Conservation (phyloP, 2,888 invertebrate genomes). For the Tetranychus truncatus region DNA sequence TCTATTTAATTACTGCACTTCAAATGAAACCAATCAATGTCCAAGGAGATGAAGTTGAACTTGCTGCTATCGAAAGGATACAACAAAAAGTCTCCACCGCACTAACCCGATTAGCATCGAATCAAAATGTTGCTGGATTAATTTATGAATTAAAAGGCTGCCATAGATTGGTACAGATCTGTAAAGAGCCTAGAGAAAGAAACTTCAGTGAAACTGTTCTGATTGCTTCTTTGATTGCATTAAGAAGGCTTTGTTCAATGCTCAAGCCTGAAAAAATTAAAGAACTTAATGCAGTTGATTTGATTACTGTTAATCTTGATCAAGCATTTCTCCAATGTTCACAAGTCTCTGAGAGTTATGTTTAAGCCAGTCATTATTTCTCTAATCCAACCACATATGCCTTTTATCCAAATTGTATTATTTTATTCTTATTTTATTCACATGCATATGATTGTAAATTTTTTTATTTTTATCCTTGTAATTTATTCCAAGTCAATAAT, state of each 20-base stretch:
- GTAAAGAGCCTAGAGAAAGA: slow-evolving; percentile 45
- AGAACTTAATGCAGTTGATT: slow-evolving; percentile 47
- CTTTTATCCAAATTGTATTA: too few relatives aligned
- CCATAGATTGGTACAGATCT: slow-evolving; percentile 42
- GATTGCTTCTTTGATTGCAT: slow-evolving; percentile 47
- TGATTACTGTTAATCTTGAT: slow-evolving; percentile 53
- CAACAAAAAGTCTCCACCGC: slow-evolving; percentile 68
- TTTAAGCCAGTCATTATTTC: slow-evolving; percentile 33
- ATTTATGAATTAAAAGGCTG: slow-evolving; percentile 34
- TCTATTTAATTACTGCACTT: slow-evolving; percentile 54
- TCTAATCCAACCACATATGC: too few relatives aligned
- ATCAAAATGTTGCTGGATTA: slow-evolving; percentile 24
- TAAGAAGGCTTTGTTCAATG: slow-evolving; percentile 43
- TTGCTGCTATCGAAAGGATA: slow-evolving; percentile 51
- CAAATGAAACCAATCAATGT: slow-evolving; percentile 40
- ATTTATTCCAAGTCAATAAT: too few relatives aligned
- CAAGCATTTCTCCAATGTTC: slow-evolving; percentile 62
- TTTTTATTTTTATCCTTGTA: too few relatives aligned
- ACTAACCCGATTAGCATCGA: slow-evolving; percentile 40
- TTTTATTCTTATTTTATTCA: too few relatives aligned
- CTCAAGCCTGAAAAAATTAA: slow-evolving; percentile 37
- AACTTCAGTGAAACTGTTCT: slow-evolving; percentile 48
- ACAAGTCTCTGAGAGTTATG: slow-evolving; percentile 58
- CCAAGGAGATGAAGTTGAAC: slow-evolving; percentile 49
- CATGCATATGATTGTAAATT: too few relatives aligned